Evolutionary conservation across 2,888 invertebrate species (phyloP).

Genomic region (Seladonia tumulorum): DNA sequence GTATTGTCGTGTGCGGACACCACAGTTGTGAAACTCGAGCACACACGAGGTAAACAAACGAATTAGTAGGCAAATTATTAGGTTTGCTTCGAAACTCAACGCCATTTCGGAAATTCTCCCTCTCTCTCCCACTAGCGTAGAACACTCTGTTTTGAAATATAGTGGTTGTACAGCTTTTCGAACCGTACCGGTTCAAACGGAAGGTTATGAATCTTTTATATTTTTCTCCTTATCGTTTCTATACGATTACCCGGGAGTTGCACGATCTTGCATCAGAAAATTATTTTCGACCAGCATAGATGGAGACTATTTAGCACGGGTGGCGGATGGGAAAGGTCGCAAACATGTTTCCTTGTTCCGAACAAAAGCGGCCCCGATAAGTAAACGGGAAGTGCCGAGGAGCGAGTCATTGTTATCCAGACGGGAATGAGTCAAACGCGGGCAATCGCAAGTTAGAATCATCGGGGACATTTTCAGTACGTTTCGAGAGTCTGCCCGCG

Average conservation of each 20-base stretch:
- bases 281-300: not conserved
- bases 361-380: slow-evolving; percentile 61
- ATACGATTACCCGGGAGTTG: not conserved
- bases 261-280: slow-evolving; percentile 5
- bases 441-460: slow-evolving; percentile 22
- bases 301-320: slow-evolving; percentile 1
- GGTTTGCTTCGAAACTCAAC: not conserved
- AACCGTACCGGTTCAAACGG: not conserved
- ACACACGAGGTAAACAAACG: slow-evolving; percentile 9
- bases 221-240: not conserved
- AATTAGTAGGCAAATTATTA: not conserved
- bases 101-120: not conserved
- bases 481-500: slow-evolving; percentile 13
- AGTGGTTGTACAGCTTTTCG: not conserved
- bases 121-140: too few species aligned
- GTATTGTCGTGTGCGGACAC: not conserved
- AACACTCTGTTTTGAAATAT: not conserved
- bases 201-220: not conserved
- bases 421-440: slow-evolving; percentile 64
- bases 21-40: slow-evolving; percentile 16
- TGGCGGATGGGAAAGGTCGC: not conserved
- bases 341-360: slow-evolving; percentile 18
- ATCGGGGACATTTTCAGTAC: slow-evolving; percentile 19
- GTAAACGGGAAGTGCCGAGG: slow-evolving; percentile 50
- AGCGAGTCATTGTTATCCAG: slow-evolving; percentile 64